Evolutionary conservation across 2,888 invertebrate genomes (phyloP).

Genomic region (Conchocele bisecta): DNA sequence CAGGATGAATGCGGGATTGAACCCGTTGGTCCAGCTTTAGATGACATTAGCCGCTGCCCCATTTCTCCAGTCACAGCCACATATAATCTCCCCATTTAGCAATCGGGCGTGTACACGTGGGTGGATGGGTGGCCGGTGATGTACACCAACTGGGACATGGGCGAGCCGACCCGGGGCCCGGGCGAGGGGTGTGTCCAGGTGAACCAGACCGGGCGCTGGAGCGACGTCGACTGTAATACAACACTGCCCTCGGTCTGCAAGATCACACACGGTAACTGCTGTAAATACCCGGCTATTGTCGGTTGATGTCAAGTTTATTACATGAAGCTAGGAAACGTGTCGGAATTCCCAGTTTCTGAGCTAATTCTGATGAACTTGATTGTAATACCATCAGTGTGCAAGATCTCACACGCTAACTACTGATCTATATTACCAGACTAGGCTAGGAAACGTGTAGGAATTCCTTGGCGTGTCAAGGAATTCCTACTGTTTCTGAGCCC

Average conservation of each 20-base stretch:
- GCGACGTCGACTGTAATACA: constrained; percentile 57
- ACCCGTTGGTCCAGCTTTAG: no score
- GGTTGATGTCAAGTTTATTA: neutral
- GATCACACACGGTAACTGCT: constrained; percentile 63
- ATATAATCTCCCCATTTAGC: constrained; percentile 34
- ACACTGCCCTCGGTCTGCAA: constrained; percentile 64
- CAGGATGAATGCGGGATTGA: no score
- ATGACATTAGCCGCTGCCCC: neutral
- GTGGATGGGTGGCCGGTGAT: constrained; percentile 66
- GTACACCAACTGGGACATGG: constrained; percentile 66
- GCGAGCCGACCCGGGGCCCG: constrained; percentile 54
- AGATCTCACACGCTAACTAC: no score
- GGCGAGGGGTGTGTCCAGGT: constrained; percentile 67
- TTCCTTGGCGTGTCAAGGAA: no score
- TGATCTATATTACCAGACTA: no score
- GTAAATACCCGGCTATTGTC: neutral
- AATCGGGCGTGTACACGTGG: constrained; percentile 65
- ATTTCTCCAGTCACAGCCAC: neutral
- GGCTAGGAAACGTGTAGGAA: no score
- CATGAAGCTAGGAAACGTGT: no score
- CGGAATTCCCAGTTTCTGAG: no score
- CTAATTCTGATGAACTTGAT: no score
- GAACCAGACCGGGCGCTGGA: constrained; percentile 62
- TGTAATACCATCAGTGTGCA: no score
- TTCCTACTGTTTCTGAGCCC: no score